phyloP scores from a whole-genome alignment of 2,113 vertebrate genomes.

The Notechis scutatus region DNA sequence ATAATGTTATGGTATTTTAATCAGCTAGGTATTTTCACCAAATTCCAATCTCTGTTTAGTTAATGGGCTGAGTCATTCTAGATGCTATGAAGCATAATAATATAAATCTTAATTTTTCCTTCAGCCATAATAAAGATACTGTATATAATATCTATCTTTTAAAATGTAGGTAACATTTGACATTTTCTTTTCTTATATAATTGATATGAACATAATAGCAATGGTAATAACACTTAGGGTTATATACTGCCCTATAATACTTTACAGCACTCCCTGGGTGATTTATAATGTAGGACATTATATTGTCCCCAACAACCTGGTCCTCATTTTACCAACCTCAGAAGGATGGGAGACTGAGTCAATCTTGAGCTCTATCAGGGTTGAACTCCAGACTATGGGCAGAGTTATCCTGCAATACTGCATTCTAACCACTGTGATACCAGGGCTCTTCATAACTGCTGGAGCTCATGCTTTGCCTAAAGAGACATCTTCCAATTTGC shows the following conservation, averaged over 20 bases:
- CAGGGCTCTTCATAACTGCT: not conserved
- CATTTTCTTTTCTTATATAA: not conserved
- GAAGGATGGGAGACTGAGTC: not conserved
- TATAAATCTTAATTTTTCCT: not conserved
- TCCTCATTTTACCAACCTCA: not conserved
- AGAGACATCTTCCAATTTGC: not conserved
- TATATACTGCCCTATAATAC: not conserved
- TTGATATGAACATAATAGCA: not conserved
- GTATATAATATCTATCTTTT: not conserved
- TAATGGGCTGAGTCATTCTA: not conserved
- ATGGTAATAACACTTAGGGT: not conserved
- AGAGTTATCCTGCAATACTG: not conserved
- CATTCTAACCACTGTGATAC: not conserved
- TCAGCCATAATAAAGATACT: not conserved
- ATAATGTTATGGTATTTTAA: not conserved
- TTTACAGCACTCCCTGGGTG: not conserved
- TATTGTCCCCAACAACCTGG: not conserved
- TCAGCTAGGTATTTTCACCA: not conserved
- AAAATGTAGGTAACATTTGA: not conserved
- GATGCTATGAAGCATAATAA: not conserved
- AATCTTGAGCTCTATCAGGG: not conserved
- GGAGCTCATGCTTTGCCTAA: not conserved
- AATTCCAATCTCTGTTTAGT: not conserved
- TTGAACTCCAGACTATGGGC: not conserved
- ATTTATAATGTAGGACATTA: not conserved